Base-by-base conservation (phyloP, 1,140 invertebrate genomes). In the Drosophila parabipectinata region DNA sequence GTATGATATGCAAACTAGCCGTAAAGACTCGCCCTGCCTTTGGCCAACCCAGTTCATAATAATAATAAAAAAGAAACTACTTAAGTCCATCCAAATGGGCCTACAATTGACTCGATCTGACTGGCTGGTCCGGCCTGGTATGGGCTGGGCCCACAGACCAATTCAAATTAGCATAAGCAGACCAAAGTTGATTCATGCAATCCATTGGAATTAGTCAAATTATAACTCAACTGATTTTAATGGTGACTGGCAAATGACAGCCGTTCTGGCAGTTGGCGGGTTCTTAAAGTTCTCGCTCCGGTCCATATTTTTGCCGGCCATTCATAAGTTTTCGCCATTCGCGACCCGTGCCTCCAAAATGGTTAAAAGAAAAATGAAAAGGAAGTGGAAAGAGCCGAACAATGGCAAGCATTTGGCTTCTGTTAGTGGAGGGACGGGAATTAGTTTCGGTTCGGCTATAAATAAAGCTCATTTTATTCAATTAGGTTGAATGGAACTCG, bases 151-250 rank as follows among this genome's bases (percentile, higher is more conserved):
- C 10, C 41, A 5, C 24, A 32, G 60, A 66, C 55, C 72, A 69
- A 57, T 85, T 57, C 34, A 64, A 77, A 85, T 85, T 85, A 81
- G 78, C 82, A 85, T 87, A 81, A 87, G 77, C 72, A 81, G 60
- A 57, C 79, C 75, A 62, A 72, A 79, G 56, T 62, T 79, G 75
- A 84, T 75, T 82, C 73, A 82, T 68, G 71, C 68, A 62, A 73
- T 67, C 58, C 74, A 81, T 77, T 82, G 72, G 79, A 83, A 83
- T 83, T 83, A 84, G 79, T 83, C 80, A 78, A 82, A 83, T 82
- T 83, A 83, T 78, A 83, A 69, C 63, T 60, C 62, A 66, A 75
- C 60, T 79, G 75, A 83, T 82, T 82, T 81, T 79, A 74, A 62
- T 62, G 56, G 62, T 58, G 63, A 69, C 72, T 74, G 76, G 61